Evolutionary conservation across 2,888 invertebrate genomes (phyloP).

Genomic region (Stegana nigrithorax): DNA sequence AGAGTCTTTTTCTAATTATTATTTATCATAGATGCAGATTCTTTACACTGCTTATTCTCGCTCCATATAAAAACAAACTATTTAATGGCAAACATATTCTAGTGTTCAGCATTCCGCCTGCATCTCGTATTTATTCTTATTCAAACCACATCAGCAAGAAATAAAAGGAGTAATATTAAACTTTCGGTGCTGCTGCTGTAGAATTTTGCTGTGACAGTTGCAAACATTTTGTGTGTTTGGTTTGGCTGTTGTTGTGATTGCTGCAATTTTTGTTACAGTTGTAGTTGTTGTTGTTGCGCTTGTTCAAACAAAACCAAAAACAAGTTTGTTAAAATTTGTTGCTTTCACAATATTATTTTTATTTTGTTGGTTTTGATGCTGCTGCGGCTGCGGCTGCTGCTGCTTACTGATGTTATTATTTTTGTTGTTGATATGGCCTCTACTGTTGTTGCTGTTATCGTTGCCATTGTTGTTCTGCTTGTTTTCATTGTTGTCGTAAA

Average conservation of each 20-base stretch:
- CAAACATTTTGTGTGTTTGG: constrained; percentile 25
- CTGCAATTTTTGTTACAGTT: constrained; percentile 23
- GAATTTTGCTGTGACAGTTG: constrained; percentile 23
- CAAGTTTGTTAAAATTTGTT: constrained; percentile 17
- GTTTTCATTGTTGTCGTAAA: too few species aligned
- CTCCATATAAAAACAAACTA: too few species aligned
- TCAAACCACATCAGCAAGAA: constrained; percentile 7
- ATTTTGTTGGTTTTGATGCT: constrained; percentile 29
- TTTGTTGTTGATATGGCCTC: constrained; percentile 25
- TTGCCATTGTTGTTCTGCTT: constrained; percentile 47
- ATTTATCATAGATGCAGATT: too few species aligned
- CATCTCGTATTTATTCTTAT: too few species aligned
- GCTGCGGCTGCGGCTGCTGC: constrained; percentile 6
- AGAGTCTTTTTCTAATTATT: too few species aligned
- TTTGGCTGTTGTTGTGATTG: constrained; percentile 35
- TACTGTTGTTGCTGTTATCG: constrained; percentile 28
- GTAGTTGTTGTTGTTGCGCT: not conserved
- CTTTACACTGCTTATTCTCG: too few species aligned
- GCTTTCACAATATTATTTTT: not conserved
- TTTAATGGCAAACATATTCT: too few species aligned
- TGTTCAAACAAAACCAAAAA: constrained; percentile 15
- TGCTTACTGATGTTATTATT: constrained; percentile 16
- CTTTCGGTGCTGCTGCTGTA: not conserved
- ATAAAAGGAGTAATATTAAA: not conserved
- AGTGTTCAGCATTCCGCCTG: too few species aligned